A percentile compares a stretch with the other conserved stretches of the same genome.
These are phyloP conservation scores for Ispidina lecontei DNA, from an alignment of 2,797 vertebrate species.

Conservation along the genomic window DNA sequence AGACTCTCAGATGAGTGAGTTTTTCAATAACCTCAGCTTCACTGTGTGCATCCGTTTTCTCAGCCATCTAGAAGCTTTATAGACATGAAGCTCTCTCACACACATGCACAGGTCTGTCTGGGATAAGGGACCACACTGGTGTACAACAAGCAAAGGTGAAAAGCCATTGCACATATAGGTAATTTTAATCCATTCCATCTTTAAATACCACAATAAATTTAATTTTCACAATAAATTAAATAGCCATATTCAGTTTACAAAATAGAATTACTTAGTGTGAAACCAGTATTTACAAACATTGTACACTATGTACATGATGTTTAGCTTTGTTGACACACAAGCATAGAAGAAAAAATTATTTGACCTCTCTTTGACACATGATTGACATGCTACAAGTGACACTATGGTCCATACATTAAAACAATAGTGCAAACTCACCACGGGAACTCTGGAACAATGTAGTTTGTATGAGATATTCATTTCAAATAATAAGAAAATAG, in stretches of 20 bases:
- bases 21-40: constrained; percentile 25
- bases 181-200: constrained; percentile 86
- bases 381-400: constrained; percentile 80
- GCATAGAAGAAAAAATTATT: constrained; percentile 69
- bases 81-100: not conserved
- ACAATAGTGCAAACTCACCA: constrained; percentile 83
- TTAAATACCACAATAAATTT: constrained; percentile 87
- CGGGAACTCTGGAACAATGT: constrained; percentile 77
- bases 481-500: constrained; percentile 83
- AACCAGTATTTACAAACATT: constrained; percentile 85
- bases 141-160: constrained; percentile 29
- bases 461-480: constrained; percentile 69
- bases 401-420: constrained; percentile 72
- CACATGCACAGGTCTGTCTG: not conserved
- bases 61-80: not conserved
- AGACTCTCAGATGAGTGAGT: constrained; percentile 10
- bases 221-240: constrained; percentile 88
- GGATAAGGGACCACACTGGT: not conserved
- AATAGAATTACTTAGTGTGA: constrained; percentile 88
- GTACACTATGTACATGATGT: constrained; percentile 83
- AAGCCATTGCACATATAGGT: constrained; percentile 75
- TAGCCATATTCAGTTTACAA: constrained; percentile 87
- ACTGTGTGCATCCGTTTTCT: not conserved
- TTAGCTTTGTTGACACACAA: constrained; percentile 72
- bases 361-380: constrained; percentile 62